Evolutionary conservation across 2,113 vertebrate species (phyloP).

Genomic region (Struthidea cinerea): DNA sequence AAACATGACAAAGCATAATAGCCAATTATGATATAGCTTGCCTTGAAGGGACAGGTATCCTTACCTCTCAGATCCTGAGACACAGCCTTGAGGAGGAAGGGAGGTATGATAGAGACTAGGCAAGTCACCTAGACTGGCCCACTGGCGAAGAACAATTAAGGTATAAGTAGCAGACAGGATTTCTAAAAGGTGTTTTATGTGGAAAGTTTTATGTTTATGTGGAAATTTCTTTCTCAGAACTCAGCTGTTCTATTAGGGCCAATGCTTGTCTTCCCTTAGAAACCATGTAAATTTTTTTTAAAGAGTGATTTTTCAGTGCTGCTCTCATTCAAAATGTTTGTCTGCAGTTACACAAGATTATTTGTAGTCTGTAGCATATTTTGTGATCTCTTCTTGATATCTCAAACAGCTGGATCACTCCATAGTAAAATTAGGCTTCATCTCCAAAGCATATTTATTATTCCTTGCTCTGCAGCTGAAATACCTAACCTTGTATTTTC

Average conservation of each 20-base stretch:
- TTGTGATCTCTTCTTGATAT: background rate
- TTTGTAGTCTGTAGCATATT: background rate
- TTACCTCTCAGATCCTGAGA: background rate
- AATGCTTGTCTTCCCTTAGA: background rate
- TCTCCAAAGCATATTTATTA: background rate
- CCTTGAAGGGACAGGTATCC: background rate
- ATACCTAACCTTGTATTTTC: background rate
- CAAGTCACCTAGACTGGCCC: background rate
- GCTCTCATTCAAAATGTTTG: background rate
- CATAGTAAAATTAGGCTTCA: background rate
- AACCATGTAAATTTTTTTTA: background rate
- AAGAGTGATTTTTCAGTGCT: background rate
- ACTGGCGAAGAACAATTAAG: background rate
- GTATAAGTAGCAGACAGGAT: background rate
- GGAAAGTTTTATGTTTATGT: background rate
- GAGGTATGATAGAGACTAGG: background rate
- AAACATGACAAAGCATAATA: background rate
- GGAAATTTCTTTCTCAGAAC: background rate
- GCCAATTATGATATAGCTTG: background rate
- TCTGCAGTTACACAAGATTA: background rate
- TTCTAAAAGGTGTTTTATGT: background rate
- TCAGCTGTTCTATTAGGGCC: background rate
- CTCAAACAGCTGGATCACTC: background rate
- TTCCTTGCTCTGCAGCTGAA: background rate
- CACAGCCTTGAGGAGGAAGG: background rate